Evolutionary conservation across 2,888 invertebrate species (phyloP).

Genomic region (Chromoteleia sp.): DNA sequence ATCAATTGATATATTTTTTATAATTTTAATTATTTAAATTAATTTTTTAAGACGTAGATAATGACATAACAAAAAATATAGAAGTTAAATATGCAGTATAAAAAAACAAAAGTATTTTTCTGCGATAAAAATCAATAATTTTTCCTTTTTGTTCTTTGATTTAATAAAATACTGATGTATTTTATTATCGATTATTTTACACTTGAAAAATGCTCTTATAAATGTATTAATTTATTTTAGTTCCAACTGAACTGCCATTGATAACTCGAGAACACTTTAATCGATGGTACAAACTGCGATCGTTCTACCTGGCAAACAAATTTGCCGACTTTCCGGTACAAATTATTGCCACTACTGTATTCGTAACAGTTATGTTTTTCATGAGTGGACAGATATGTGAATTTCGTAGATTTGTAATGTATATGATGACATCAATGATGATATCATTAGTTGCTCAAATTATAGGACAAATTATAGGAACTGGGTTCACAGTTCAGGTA

Average conservation of each 20-base stretch:
- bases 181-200: no score
- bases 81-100: no score
- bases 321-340: constrained; percentile 93
- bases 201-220: background rate
- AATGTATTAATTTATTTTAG: no score
- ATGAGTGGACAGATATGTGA: constrained; percentile 95
- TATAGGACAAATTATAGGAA: constrained; percentile 94
- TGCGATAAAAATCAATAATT: no score
- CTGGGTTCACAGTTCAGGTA: constrained; percentile 92
- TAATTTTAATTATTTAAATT: no score
- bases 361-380: constrained; percentile 92
- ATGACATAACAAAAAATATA: no score
- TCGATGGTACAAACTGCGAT: constrained; percentile 94
- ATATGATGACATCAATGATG: constrained; percentile 89
- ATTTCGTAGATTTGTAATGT: constrained; percentile 89
- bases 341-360: constrained; percentile 88
- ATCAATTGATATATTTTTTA: no score
- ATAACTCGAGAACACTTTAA: constrained; percentile 94
- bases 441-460: constrained; percentile 94
- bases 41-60: no score
- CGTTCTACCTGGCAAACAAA: constrained; percentile 92
- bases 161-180: no score
- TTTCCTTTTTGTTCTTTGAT: no score
- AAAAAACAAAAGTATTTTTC: no score
- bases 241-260: constrained; percentile 93